These are phyloP conservation scores for Pollenia amentaria DNA, from an alignment of 2,888 invertebrate species.

Conservation along the genomic window DNA sequence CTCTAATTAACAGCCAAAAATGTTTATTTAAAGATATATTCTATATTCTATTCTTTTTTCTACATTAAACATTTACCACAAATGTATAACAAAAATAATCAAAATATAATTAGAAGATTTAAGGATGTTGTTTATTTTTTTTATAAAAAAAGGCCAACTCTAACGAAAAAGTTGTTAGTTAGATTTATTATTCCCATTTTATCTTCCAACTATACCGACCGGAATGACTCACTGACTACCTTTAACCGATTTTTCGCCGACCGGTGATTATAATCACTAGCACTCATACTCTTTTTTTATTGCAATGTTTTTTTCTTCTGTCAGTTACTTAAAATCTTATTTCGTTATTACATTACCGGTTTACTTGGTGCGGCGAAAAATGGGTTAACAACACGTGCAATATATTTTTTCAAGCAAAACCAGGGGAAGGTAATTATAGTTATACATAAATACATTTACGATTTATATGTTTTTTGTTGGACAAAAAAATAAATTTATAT, in stretches of 20 bases:
- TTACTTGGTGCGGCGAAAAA: too few species aligned
- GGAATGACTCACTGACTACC: too few species aligned
- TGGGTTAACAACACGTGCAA: not conserved
- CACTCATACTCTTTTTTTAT: too few species aligned
- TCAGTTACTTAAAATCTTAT: too few species aligned
- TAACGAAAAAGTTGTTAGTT: conserved; percentile 16
- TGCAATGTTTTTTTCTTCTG: too few species aligned
- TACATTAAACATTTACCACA: conserved; percentile 6
- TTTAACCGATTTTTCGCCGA: too few species aligned
- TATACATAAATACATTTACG: not conserved
- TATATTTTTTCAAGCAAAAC: conserved; percentile 3
- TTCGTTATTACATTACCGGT: too few species aligned
- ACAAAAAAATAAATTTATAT: not conserved
- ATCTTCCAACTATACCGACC: not conserved
- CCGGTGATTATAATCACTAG: too few species aligned
- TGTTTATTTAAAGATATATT: too few species aligned
- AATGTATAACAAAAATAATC: conserved; percentile 36
- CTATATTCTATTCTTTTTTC: not conserved
- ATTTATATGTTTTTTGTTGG: not conserved
- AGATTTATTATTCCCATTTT: conserved; percentile 4
- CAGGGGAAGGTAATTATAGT: not conserved
- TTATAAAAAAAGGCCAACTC: too few species aligned
- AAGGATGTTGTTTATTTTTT: not conserved
- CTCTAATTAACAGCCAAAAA: too few species aligned
- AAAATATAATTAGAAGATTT: conserved; percentile 31